Evolutionary conservation across 2,113 vertebrate species (phyloP).

Genomic region (Barnardius zonarius): DNA sequence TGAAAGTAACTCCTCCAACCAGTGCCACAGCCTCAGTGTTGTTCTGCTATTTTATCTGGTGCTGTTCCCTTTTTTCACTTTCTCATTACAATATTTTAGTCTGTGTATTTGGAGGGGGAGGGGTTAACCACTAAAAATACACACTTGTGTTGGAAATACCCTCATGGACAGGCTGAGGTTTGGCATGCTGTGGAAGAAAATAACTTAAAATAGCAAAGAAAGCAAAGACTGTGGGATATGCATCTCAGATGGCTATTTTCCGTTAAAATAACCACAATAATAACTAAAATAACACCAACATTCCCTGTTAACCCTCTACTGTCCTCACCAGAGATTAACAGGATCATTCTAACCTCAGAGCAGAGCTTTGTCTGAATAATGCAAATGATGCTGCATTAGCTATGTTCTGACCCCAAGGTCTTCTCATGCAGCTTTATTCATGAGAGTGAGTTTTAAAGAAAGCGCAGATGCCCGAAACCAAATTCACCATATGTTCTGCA

Average conservation of each 20-base stretch:
- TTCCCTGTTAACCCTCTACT: background rate
- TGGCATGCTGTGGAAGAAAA: constrained; percentile 15
- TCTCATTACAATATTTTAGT: background rate
- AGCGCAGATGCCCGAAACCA: background rate
- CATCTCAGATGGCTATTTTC: background rate
- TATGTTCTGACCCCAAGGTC: background rate
- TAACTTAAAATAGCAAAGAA: constrained; percentile 29
- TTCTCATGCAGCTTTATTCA: background rate
- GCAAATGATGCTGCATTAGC: background rate
- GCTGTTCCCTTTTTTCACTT: background rate
- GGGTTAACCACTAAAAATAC: constrained; percentile 1
- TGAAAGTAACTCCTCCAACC: background rate
- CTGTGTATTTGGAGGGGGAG: background rate
- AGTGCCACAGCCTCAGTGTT: background rate
- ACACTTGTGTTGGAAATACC: background rate
- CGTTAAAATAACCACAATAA: background rate
- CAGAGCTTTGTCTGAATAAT: background rate
- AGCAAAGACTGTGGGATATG: background rate
- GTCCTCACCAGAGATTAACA: background rate
- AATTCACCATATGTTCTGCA: background rate
- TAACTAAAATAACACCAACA: background rate
- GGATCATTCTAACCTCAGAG: background rate
- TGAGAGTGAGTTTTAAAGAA: background rate
- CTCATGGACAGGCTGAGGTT: background rate
- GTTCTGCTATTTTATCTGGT: background rate